Conservation (phyloP, 53 echinoderm and acorn worm species). For the Hippasteria phrygiana region DNA sequence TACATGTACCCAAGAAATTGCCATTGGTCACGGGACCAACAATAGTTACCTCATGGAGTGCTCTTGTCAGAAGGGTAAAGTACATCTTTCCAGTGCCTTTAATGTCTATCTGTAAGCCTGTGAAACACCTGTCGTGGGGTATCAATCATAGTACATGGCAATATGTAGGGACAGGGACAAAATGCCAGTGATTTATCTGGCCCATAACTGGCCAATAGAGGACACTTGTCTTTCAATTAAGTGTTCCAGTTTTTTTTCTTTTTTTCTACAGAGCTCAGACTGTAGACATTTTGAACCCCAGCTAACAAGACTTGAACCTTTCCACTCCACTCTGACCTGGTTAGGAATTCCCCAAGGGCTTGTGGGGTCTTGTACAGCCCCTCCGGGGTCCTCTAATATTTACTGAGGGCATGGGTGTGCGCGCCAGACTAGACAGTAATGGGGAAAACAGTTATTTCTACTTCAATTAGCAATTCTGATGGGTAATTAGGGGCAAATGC, state of each 20-base stretch:
- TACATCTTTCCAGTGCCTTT: too few relatives aligned
- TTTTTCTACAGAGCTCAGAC: background rate
- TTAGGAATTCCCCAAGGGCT: constrained; percentile 4
- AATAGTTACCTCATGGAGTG: too few relatives aligned
- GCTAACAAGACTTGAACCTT: constrained; percentile 23
- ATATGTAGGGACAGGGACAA: constrained; percentile 46
- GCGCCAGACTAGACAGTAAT: background rate
- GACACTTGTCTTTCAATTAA: constrained; percentile 68
- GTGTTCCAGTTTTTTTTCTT: constrained; percentile 38
- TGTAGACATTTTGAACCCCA: background rate
- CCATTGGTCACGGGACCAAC: too few relatives aligned
- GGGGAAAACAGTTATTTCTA: constrained; percentile 52
- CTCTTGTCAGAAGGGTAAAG: too few relatives aligned
- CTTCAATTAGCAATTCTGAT: constrained; percentile 39
- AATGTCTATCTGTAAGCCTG: background rate
- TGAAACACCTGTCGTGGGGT: constrained; percentile 27
- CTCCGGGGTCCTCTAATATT: background rate
- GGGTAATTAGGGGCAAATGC: background rate
- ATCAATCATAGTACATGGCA: constrained; percentile 35
- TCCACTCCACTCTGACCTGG: constrained; percentile 20
- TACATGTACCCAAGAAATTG: too few relatives aligned
- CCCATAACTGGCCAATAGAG: constrained; percentile 62
- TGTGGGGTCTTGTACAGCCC: background rate
- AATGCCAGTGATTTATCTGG: constrained; percentile 59
- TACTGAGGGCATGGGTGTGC: background rate